phyloP scores from a whole-genome alignment of 2,797 vertebrate genomes.

The Syngnathus acus region DNA sequence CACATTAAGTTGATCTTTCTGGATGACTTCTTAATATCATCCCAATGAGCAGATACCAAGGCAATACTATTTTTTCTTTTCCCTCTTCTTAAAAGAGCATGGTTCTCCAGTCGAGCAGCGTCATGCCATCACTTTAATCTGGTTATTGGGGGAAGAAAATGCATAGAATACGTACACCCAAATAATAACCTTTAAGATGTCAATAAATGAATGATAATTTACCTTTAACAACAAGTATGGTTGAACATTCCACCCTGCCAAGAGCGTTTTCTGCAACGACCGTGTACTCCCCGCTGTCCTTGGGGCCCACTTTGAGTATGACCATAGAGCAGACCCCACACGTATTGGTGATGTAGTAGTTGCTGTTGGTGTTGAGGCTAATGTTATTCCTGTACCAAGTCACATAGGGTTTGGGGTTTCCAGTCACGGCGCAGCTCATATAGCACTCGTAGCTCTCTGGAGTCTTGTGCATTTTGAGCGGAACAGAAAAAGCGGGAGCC shows the following conservation, averaged over 20 bases:
- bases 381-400: conserved; percentile 79
- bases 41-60: background rate
- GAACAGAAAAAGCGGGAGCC: conserved; percentile 73
- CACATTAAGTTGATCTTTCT: background rate
- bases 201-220: conserved; percentile 10
- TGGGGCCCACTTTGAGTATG: conserved; percentile 68
- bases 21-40: background rate
- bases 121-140: conserved; percentile 31
- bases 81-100: background rate
- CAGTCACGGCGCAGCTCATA: conserved; percentile 84
- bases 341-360: conserved; percentile 75
- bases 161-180: background rate
- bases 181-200: background rate
- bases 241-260: conserved; percentile 69
- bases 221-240: conserved; percentile 77
- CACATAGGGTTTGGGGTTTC: conserved; percentile 71
- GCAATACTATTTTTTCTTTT: background rate
- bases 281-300: conserved; percentile 76
- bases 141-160: conserved; percentile 9
- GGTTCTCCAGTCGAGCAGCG: conserved; percentile 4
- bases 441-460: conserved; percentile 75
- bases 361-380: conserved; percentile 71
- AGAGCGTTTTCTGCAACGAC: conserved; percentile 71
- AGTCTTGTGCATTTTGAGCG: conserved; percentile 70
- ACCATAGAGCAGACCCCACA: conserved; percentile 83